Conservation (phyloP, 2,888 invertebrate genomes). For the Drosophila gaucha region DNA sequence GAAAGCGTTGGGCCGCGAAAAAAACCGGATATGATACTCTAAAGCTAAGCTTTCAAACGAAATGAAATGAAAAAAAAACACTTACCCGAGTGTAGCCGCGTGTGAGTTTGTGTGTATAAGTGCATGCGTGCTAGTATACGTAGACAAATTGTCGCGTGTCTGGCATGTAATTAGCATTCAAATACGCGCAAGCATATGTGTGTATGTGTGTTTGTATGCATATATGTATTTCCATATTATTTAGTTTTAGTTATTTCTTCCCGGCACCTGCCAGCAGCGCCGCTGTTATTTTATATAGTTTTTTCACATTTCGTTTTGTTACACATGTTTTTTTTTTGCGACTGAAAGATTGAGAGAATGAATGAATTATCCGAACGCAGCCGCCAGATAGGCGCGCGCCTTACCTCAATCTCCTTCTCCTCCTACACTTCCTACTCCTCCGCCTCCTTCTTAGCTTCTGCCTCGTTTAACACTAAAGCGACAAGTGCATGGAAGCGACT, state of each 20-base stretch:
- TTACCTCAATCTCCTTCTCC: conserved; percentile 1
- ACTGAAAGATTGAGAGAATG: conserved; percentile 34
- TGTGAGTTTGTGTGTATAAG: conserved; percentile 10
- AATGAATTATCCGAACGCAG: conserved; percentile 43
- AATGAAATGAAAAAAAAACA: conserved; percentile 60
- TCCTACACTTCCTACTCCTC: conserved; percentile 2
- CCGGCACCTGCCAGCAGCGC: conserved; percentile 35
- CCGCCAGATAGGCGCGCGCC: conserved; percentile 62
- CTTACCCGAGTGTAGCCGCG: conserved; percentile 47
- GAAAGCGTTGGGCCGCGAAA: conserved; percentile 69
- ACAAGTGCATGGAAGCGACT: conserved; percentile 29
- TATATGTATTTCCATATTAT: conserved; percentile 15
- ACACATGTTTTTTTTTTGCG: conserved; percentile 12
- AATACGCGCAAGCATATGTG: conserved; percentile 38
- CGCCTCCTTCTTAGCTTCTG: background rate
- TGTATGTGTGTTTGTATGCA: background rate
- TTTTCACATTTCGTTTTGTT: conserved; percentile 42
- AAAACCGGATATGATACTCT: conserved; percentile 74
- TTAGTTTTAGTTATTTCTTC: conserved; percentile 1
- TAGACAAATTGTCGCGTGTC: conserved; percentile 58
- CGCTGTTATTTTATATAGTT: conserved; percentile 12
- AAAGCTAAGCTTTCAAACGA: conserved; percentile 61
- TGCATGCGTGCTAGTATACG: conserved; percentile 37
- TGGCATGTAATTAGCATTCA: conserved; percentile 60
- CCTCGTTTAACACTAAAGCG: conserved; percentile 8